Conservation (phyloP, 2,888 invertebrate genomes). For the Hypomecis atomaria region DNA sequence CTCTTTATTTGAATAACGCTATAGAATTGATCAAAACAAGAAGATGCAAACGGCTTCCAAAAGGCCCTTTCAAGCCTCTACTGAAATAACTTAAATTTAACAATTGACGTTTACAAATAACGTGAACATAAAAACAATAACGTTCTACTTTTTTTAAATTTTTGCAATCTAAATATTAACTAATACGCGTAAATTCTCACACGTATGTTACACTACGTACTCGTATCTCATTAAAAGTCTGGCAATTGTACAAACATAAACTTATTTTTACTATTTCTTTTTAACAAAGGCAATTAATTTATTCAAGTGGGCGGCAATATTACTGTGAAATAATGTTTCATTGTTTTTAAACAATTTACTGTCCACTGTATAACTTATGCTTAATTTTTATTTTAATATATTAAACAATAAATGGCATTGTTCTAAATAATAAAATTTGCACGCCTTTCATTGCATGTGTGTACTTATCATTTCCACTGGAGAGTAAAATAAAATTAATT, state of each 20-base stretch:
- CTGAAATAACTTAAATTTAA: too few species aligned
- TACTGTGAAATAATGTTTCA: neutral
- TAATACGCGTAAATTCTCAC: too few species aligned
- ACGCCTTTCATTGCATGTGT: neutral
- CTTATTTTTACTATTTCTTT: neutral
- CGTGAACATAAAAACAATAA: too few species aligned
- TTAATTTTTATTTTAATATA: neutral
- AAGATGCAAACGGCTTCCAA: too few species aligned
- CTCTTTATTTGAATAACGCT: too few species aligned
- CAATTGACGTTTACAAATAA: too few species aligned
- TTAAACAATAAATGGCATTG: neutral
- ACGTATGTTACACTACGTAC: neutral
- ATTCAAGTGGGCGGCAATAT: conserved; percentile 1
- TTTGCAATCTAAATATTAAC: too few species aligned
- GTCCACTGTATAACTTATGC: neutral
- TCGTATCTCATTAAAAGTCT: neutral
- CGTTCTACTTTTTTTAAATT: too few species aligned
- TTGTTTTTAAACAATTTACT: conserved; percentile 5
- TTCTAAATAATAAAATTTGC: neutral
- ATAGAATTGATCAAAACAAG: too few species aligned
- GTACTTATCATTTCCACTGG: too few species aligned
- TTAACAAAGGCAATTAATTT: conserved; percentile 7
- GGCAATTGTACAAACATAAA: conserved; percentile 1
- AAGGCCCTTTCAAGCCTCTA: too few species aligned
- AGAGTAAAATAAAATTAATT: too few species aligned